phyloP scores from a whole-genome alignment of 2,113 vertebrate genomes.

The Amphiprion percula region DNA sequence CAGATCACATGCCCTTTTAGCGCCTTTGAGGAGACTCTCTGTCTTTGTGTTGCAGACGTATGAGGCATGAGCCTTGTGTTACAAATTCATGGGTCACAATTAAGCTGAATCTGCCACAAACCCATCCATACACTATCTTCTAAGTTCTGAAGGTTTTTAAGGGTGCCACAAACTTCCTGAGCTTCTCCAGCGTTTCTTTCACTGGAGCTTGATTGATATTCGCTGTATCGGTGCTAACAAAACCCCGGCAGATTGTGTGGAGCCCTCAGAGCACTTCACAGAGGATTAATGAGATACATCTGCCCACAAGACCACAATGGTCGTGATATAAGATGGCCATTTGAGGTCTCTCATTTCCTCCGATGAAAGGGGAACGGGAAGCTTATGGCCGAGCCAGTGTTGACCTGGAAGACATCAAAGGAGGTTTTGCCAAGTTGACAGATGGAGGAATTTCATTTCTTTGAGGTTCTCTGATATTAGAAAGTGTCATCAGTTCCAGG shows the following conservation, averaged over 20 bases:
- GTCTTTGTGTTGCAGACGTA: constrained; percentile 28
- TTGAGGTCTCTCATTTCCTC: constrained; percentile 34
- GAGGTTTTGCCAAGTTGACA: constrained; percentile 20
- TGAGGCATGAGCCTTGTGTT: constrained; percentile 10
- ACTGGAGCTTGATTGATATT: constrained; percentile 9
- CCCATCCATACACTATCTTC: neutral
- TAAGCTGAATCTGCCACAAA: neutral
- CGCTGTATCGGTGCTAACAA: constrained; percentile 16
- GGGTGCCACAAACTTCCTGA: no score
- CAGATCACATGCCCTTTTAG: constrained; percentile 59
- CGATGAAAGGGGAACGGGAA: constrained; percentile 35
- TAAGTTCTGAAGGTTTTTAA: no score
- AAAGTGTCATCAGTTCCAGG: constrained; percentile 28
- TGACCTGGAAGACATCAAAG: constrained; percentile 66
- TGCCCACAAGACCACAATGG: constrained; percentile 25
- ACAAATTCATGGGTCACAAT: constrained; percentile 16
- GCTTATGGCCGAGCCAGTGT: constrained; percentile 13
- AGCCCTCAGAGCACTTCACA: neutral
- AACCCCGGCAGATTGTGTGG: constrained; percentile 5
- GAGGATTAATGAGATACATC: constrained; percentile 30
- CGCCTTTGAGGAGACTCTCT: constrained; percentile 36
- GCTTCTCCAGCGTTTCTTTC: neutral
- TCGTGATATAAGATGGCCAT: constrained; percentile 10
- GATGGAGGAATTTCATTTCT: constrained; percentile 45
- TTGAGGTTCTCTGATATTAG: constrained; percentile 33